Percentiles rank a stretch among this genome's conserved stretches.
These are phyloP conservation scores for Elegia similella DNA, from an alignment of 2,888 invertebrate species.

Conservation along the genomic window DNA sequence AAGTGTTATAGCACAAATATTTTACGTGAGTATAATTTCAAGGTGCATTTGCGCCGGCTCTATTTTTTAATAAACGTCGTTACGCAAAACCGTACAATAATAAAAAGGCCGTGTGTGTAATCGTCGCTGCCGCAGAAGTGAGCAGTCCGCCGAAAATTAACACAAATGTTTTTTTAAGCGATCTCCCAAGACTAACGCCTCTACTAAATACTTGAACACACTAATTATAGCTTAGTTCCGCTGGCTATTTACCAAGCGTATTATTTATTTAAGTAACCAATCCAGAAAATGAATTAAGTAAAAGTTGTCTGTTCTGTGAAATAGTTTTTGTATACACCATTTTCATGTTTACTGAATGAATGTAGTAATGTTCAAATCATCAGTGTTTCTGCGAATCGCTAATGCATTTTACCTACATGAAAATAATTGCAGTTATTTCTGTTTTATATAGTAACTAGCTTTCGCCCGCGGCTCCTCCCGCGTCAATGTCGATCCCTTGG, in stretches of 20 bases:
- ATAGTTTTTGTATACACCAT: not conserved
- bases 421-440: not conserved
- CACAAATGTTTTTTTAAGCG: constrained; percentile 54
- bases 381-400: constrained; percentile 7
- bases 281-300: constrained; percentile 19
- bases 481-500: too few relatives aligned
- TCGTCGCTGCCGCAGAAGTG: constrained; percentile 50
- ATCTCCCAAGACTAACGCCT: constrained; percentile 34
- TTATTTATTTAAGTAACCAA: not conserved
- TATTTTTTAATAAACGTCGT: constrained; percentile 70
- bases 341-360: not conserved
- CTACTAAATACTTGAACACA: constrained; percentile 25
- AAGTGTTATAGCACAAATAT: constrained; percentile 82
- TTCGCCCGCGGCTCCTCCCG: too few relatives aligned
- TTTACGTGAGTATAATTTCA: constrained; percentile 76
- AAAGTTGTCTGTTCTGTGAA: not conserved
- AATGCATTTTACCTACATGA: constrained; percentile 6
- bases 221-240: constrained; percentile 25
- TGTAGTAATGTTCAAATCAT: not conserved
- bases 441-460: not conserved
- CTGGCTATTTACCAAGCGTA: not conserved
- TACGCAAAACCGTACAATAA: constrained; percentile 42
- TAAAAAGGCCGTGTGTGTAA: constrained; percentile 55
- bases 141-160: constrained; percentile 42
- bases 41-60: constrained; percentile 48